Conservation (phyloP, 2,888 invertebrate genomes). For the Agrotis ipsilon region DNA sequence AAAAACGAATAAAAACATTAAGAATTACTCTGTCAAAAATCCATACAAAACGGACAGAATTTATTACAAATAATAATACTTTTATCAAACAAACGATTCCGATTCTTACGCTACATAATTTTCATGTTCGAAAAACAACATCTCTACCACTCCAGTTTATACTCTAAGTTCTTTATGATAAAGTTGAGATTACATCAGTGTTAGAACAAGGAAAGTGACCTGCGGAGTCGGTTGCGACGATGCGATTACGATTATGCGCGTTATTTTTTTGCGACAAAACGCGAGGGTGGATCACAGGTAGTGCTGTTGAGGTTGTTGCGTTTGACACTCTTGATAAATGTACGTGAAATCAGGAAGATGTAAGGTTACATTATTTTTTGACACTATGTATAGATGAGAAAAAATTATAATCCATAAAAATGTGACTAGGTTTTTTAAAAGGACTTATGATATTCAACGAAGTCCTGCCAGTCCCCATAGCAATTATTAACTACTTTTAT, state of each 20-base stretch:
- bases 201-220: conserved; percentile 66
- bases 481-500: no score
- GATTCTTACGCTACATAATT: conserved; percentile 69
- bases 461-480: no score
- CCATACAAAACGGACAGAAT: conserved; percentile 56
- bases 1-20: conserved; percentile 60
- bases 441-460: no score
- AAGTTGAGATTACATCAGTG: conserved; percentile 40
- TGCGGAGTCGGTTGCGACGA: conserved; percentile 69
- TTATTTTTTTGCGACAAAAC: conserved; percentile 73
- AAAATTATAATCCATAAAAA: not conserved
- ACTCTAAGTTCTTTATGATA: conserved; percentile 1
- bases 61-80: conserved; percentile 66
- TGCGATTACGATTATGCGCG: conserved; percentile 73
- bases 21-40: conserved; percentile 60
- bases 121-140: conserved; percentile 62
- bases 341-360: conserved; percentile 13
- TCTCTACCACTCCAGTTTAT: conserved; percentile 24
- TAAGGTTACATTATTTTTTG: not conserved
- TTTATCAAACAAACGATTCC: conserved; percentile 66
- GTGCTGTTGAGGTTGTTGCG: conserved; percentile 53
- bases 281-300: conserved; percentile 66
- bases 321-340: conserved; percentile 45
- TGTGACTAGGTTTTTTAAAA: no score
- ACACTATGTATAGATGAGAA: not conserved